Conservation (phyloP, 1,140 invertebrate species). For the Eurytemora carolleeae region DNA sequence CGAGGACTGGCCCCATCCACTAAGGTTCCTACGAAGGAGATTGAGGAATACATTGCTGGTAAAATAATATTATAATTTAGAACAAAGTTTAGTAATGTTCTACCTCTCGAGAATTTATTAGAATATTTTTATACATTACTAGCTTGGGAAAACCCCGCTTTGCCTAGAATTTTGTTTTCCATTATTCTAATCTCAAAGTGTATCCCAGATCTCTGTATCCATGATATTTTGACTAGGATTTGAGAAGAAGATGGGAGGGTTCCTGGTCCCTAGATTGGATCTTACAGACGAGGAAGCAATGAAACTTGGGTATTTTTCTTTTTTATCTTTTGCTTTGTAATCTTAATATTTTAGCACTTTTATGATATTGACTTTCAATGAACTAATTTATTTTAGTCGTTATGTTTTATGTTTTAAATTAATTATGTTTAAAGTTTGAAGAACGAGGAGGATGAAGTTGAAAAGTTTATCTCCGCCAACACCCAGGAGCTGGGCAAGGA, state of each 20-base stretch:
- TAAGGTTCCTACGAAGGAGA: constrained; percentile 41
- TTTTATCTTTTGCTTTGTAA: constrained; percentile 16
- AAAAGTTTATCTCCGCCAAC: constrained; percentile 81
- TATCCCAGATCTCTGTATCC: too few species aligned
- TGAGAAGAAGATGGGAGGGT: constrained; percentile 70
- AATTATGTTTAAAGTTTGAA: constrained; percentile 31
- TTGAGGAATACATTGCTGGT: constrained; percentile 45
- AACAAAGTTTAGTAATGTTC: too few species aligned
- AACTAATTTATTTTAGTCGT: constrained; percentile 6
- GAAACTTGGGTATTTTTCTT: constrained; percentile 59
- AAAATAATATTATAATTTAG: too few species aligned
- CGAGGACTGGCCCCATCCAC: constrained; percentile 58
- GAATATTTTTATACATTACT: too few species aligned
- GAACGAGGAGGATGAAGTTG: constrained; percentile 42
- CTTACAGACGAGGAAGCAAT: constrained; percentile 57
- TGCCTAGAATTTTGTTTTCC: too few species aligned
- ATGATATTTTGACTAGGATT: too few species aligned
- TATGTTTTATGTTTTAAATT: constrained; percentile 17
- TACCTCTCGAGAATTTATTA: too few species aligned
- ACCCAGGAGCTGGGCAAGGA: constrained; percentile 88
- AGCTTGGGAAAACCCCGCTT: too few species aligned
- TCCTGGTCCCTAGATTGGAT: constrained; percentile 45
- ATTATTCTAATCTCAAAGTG: too few species aligned
- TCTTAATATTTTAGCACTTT: not conserved
- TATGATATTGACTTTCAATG: not conserved